These are phyloP conservation scores for Homarus gammarus DNA, from an alignment of 2,888 invertebrate genomes.

Conservation along the genomic window DNA sequence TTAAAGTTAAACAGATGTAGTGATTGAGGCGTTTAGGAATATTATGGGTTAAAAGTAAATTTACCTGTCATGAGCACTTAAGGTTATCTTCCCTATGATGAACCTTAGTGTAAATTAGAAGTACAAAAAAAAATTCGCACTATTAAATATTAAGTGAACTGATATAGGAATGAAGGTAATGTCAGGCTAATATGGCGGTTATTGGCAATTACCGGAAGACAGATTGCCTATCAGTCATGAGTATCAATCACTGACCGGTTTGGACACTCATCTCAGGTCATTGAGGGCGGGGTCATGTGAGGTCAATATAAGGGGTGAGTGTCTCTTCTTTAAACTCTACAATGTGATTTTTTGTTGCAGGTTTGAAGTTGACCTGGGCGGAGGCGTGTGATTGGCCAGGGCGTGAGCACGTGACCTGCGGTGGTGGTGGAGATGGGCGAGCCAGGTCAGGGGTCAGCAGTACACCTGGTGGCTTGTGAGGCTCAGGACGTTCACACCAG, in stretches of 20 bases:
- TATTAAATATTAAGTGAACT: too few relatives aligned
- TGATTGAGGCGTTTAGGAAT: too few relatives aligned
- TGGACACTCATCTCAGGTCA: not conserved
- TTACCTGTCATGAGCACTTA: too few relatives aligned
- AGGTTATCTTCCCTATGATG: too few relatives aligned
- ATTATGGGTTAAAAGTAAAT: too few relatives aligned
- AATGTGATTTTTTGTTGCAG: conserved; percentile 32
- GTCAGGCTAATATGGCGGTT: too few relatives aligned
- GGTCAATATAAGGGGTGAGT: conserved; percentile 9
- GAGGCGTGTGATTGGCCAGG: not conserved
- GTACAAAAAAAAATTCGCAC: too few relatives aligned
- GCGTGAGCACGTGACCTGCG: conserved; percentile 32
- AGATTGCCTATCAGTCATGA: too few relatives aligned
- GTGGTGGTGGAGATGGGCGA: conserved; percentile 52
- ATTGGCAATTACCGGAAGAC: too few relatives aligned
- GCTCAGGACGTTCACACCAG: conserved; percentile 31
- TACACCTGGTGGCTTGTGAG: conserved; percentile 65
- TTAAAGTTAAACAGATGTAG: too few relatives aligned
- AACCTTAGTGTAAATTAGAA: too few relatives aligned
- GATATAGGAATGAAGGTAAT: too few relatives aligned
- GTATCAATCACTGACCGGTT: not conserved
- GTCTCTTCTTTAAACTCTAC: not conserved
- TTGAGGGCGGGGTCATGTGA: not conserved
- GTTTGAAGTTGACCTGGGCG: conserved; percentile 11
- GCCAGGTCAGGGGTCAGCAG: conserved; percentile 51